A percentile compares a stretch with the other conserved stretches of the same genome.
Evolutionary conservation across 92 coral and sea anemone genomes (phyloP).

Genomic region (Blastomussa wellsi): DNA sequence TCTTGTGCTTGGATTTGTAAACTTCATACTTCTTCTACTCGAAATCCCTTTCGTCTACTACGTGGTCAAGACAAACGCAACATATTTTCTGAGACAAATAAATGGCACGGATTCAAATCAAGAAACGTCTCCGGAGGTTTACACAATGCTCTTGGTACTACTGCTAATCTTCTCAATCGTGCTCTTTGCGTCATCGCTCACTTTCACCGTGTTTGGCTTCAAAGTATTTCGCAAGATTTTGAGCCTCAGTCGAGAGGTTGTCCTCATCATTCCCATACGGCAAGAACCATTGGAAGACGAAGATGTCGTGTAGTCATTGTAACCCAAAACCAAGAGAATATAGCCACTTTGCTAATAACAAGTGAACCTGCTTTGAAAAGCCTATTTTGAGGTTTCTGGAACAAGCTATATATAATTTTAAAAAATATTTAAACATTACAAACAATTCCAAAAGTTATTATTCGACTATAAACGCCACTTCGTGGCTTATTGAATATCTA

Average conservation of each 20-base stretch:
- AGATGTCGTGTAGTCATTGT: not conserved
- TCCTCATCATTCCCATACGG: conserved; percentile 50
- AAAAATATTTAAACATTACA: not conserved
- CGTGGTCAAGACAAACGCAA: conserved; percentile 45
- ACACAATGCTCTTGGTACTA: conserved; percentile 44
- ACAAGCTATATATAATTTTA: too few relatives aligned
- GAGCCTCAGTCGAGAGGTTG: conserved; percentile 43
- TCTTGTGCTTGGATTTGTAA: conserved; percentile 57
- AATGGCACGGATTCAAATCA: not conserved
- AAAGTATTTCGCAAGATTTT: conserved; percentile 53
- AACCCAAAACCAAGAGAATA: not conserved
- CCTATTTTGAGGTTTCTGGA: too few relatives aligned
- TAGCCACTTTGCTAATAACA: not conserved
- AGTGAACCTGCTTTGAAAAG: not conserved
- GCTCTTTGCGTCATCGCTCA: conserved; percentile 48
- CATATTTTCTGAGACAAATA: conserved; percentile 19
- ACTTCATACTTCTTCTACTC: conserved; percentile 47
- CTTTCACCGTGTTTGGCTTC: conserved; percentile 48
- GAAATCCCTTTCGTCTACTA: conserved; percentile 62
- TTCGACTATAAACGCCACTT: not conserved
- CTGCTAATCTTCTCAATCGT: conserved; percentile 45
- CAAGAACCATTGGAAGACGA: conserved; percentile 5
- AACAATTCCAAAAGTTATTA: not conserved
- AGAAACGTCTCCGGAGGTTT: conserved; percentile 1
- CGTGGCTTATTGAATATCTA: not conserved